Evolutionary conservation across 2,113 vertebrate species (phyloP), one percentile per base, ranked within the genome.

Genomic region (Phyllostomus discolor): DNA sequence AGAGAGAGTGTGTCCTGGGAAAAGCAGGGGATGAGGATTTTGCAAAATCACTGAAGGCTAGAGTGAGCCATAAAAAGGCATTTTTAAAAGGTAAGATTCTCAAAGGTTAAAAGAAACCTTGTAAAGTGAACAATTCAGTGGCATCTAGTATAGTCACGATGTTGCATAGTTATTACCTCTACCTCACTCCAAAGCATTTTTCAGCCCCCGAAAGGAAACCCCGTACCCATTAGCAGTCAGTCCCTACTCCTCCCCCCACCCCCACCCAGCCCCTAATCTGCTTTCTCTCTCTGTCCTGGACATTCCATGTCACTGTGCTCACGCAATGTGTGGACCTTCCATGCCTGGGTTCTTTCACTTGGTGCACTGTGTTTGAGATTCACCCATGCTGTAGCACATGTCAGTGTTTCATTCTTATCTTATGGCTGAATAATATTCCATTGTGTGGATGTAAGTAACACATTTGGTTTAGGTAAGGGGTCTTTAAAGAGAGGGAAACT

Each of bases 301-400:
- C 43, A 52, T n/a, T 22, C 43, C 62, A 0, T 11, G 16, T 5
- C 67, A 20, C 22, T 2, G 33, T 19, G 43, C 16, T 10, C 22
- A 1, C 0, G 9, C 26, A 14, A 1, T 2, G 4, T 2, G 22
- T 1, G 52, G 1, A 38, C 52, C 4, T 20, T 69, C 10, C 2
- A 2, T 4, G 19, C n/a, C 69, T 31, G 16, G 24, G 35, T 67
- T 64, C 33, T 20, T 38, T 41, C 57, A 22, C 19, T 38, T 1
- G 3, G 24, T n/a, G 0, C 38, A 1, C 2, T 28, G 54, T 41
- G 22, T 62, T 10, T 0, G 0, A 9, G 43, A 16, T 7, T 46
- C 41, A 7, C 7, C 24, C 31, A 0, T 6, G 9, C 4, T 8
- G 78, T 7, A 2, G 7, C 5, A 1, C 4, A 0, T 10, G 12